Conservation (phyloP, 2,888 invertebrate genomes). For the Leptopilina drosophilae region DNA sequence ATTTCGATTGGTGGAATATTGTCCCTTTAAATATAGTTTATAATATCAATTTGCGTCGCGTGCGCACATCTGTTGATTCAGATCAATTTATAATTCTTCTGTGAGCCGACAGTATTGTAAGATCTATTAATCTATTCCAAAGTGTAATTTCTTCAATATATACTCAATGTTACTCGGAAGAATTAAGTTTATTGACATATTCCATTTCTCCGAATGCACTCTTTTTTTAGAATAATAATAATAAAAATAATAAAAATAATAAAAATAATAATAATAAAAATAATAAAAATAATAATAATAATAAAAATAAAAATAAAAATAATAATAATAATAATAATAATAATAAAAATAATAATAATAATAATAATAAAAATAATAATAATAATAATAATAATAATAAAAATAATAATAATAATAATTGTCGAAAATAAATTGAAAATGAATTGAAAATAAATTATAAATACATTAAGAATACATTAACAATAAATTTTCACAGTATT, state of each 20-base stretch:
- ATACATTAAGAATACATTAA: no score
- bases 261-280: background rate
- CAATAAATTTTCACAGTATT: no score
- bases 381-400: background rate
- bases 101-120: background rate
- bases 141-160: constrained; percentile 15
- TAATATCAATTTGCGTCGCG: constrained; percentile 28
- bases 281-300: background rate
- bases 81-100: constrained; percentile 14
- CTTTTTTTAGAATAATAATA: background rate
- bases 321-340: background rate
- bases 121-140: background rate
- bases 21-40: background rate
- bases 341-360: background rate
- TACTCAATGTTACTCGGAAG: background rate
- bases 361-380: background rate
- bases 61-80: constrained; percentile 10
- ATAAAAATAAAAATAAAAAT: background rate
- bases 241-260: background rate
- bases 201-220: background rate
- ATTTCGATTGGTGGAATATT: no score
- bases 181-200: background rate
- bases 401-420: background rate
- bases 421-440: background rate
- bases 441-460: no score